Conservation (phyloP, 1,140 invertebrate species). For the Ips typographus region DNA sequence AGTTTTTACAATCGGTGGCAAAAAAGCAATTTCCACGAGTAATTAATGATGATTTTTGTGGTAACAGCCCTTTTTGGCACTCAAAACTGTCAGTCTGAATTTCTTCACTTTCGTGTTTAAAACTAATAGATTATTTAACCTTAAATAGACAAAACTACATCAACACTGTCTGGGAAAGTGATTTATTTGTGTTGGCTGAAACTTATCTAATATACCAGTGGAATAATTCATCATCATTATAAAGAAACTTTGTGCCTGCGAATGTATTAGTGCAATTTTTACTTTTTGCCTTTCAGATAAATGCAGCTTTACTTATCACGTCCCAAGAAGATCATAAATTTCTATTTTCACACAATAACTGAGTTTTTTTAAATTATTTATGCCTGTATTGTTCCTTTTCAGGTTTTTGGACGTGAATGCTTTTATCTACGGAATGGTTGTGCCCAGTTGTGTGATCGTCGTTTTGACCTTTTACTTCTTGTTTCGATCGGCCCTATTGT, state of each 20-base stretch:
- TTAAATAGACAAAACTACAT: not conserved
- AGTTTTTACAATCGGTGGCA: too few species aligned
- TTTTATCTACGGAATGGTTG: constrained; percentile 47
- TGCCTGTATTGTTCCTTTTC: constrained; percentile 16
- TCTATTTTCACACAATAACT: too few species aligned
- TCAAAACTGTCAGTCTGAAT: too few species aligned
- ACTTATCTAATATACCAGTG: not conserved
- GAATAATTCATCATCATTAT: not conserved
- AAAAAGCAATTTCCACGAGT: too few species aligned
- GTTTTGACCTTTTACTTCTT: constrained; percentile 45
- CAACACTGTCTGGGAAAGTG: not conserved
- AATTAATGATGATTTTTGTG: too few species aligned
- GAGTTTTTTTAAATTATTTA: too few species aligned
- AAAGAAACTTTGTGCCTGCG: not conserved
- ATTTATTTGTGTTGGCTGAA: not conserved
- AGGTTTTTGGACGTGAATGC: constrained; percentile 51
- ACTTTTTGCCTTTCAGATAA: too few species aligned
- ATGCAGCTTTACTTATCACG: too few species aligned
- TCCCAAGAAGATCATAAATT: too few species aligned
- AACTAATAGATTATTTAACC: too few species aligned
- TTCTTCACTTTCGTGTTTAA: too few species aligned
- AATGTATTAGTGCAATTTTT: not conserved
- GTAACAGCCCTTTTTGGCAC: too few species aligned
- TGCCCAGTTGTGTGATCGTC: constrained; percentile 44
- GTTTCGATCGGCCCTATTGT: constrained; percentile 45